phyloP scores from a whole-genome alignment of 2,113 vertebrate genomes.

The Podiceps cristatus region DNA sequence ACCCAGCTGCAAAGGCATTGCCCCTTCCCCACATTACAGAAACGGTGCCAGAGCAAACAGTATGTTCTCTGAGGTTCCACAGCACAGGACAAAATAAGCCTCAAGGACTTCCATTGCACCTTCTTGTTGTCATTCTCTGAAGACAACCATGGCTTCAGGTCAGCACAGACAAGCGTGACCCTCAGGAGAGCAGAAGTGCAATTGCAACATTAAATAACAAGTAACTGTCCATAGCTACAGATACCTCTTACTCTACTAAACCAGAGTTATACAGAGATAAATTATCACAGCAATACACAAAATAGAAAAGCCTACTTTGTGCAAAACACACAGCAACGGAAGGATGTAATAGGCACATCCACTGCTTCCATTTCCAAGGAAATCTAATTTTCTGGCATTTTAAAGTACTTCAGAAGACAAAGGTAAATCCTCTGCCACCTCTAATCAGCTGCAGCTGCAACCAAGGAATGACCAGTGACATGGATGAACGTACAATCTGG shows the following conservation, averaged over 20 bases:
- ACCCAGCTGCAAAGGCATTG: neutral
- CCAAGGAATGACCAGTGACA: neutral
- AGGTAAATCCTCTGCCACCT: neutral
- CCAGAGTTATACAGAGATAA: neutral
- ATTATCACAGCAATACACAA: neutral
- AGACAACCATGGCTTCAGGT: neutral
- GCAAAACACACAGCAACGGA: neutral
- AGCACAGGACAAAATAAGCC: neutral
- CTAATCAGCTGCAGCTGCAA: neutral
- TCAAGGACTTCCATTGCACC: neutral
- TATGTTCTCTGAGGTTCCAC: neutral
- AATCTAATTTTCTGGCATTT: neutral
- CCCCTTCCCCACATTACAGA: neutral
- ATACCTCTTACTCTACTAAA: neutral
- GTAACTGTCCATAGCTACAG: neutral
- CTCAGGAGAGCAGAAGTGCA: neutral
- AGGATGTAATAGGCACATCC: neutral
- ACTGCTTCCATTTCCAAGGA: neutral
- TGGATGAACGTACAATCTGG: neutral
- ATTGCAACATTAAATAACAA: neutral
- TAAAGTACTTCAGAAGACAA: neutral
- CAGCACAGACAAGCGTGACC: neutral
- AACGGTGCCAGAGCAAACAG: neutral
- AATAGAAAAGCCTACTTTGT: neutral
- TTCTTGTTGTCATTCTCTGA: neutral